Base-by-base conservation (phyloP, 92 coral and sea anemone species). In the Muricea muricata region DNA sequence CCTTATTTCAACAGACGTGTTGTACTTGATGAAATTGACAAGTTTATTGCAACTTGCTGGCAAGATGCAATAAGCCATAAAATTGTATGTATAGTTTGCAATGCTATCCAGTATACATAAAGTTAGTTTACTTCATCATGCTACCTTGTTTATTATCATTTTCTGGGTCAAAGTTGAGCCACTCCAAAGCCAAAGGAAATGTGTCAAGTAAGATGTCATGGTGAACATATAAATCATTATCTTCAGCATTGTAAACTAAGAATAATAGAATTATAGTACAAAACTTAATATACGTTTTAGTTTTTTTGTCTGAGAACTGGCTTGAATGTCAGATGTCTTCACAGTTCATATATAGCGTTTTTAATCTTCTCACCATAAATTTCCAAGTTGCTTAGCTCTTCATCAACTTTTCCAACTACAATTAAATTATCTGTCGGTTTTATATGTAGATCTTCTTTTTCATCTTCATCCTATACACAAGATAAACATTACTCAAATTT, bases 111-210 rank as follows among this genome's bases (percentile, higher is more conserved):
- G n/a, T n/a, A n/a, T n/a, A n/a, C n/a, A n/a, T n/a, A n/a, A n/a
- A n/a, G n/a, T n/a, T n/a, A n/a, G n/a, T n/a, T n/a, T n/a, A n/a
- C n/a, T n/a, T n/a, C n/a, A n/a, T n/a, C n/a, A n/a, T n/a, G n/a
- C n/a, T 84, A 95, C 98, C 98, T 91, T 86, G 83, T 25, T 48
- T 90, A 29, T 55, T 69, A 25, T 80, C 82, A 66, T 92, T 92
- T 60, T 89, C 96, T 45, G 97, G 94, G 80, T 96, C 98, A 91
- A 84, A 96, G 73, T 93, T 94, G 66, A 96, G 79, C 98, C 98
- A 96, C 73, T 96, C 98, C 69, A 93, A 76, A 24, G 94, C 89
- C 79, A 96, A 85, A 15, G 98, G 98, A 75, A 96, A 96, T 63
- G 98, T 87, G 46, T 96, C 98, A 83, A 96, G 86, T 20, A 93